Evolutionary conservation across 2,113 vertebrate genomes (phyloP), one percentile per base, ranked within the genome.

Genomic region (Lophius piscatorius): DNA sequence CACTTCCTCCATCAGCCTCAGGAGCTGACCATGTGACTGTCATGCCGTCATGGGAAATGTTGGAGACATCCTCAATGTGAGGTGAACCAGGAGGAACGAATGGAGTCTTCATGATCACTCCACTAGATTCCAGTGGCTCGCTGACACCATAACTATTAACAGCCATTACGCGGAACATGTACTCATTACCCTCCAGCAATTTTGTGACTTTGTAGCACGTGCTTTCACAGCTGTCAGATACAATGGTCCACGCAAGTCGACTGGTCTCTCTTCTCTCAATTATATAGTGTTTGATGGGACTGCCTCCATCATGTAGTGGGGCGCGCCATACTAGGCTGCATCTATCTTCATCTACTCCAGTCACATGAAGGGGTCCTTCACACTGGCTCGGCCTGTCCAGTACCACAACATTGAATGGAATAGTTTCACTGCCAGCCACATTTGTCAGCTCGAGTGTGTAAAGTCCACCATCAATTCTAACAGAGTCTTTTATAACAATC

Each of bases 181-280:
- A 99, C 62, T 99, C 96, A 82, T 98, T 96, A 66, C 96, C 94
- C 91, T 97, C 93, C 66, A 99, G 80, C 70, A 99, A 92, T 80
- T 98, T 99, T 71, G 95, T 97, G 80, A 97, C 93, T 92, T 98
- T 98, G 62, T 94, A 82, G 83, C 92, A 93, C 72, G 95, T 94
- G 65, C 92, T 92, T 61, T 91, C 77, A 85, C 94, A 94, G 20
- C 92, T 93, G 72, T 90, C 85, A 60, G 92, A 86, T 81, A 98
- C 96, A 82, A 98, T 80, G 74, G 97, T 99, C 97, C 97, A 99
- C 40, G 97, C 94, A 46, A 99, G 89, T 47, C 95, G 94, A 70
- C 96, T 98, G 5, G 97, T 98, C 92, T 99, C 96, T 90, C 96
- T 93, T 77, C 96, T 97, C 83, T 99, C 95, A 79, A 99, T 92